Evolutionary conservation across 1,140 invertebrate species (phyloP).

Genomic region (Gonioctena quinquepunctata): DNA sequence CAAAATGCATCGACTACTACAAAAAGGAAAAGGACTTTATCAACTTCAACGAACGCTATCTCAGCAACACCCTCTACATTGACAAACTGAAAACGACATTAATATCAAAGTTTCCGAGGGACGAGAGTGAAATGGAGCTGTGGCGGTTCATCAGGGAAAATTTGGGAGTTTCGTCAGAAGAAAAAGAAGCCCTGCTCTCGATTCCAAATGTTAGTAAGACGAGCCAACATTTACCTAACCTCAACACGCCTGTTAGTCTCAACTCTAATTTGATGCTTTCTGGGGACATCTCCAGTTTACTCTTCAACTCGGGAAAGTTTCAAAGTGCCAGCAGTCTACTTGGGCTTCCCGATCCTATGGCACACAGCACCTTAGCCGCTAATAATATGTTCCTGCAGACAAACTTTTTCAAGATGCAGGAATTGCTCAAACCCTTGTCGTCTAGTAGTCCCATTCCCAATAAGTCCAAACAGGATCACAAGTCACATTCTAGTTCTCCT

Average conservation of each 20-base stretch:
- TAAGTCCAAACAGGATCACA: constrained; percentile 48
- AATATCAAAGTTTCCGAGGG: constrained; percentile 67
- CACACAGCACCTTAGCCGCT: constrained; percentile 68
- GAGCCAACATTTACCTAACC: constrained; percentile 51
- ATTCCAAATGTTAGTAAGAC: constrained; percentile 60
- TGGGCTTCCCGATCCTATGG: constrained; percentile 68
- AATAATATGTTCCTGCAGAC: constrained; percentile 70
- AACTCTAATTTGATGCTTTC: constrained; percentile 64
- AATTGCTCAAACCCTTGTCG: constrained; percentile 59
- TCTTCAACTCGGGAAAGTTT: constrained; percentile 66
- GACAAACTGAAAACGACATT: constrained; percentile 77
- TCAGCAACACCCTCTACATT: constrained; percentile 73
- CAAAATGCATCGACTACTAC: constrained; percentile 85
- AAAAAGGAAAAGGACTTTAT: constrained; percentile 76
- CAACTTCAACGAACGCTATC: constrained; percentile 76
- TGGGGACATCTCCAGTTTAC: constrained; percentile 63
- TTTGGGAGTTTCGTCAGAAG: constrained; percentile 60
- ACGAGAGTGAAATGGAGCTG: constrained; percentile 66
- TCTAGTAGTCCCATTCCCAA: constrained; percentile 45
- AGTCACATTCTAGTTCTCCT: constrained; percentile 27
- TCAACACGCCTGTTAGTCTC: constrained; percentile 57
- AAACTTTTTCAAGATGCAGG: constrained; percentile 60
- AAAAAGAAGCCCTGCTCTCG: constrained; percentile 61
- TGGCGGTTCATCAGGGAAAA: constrained; percentile 67
- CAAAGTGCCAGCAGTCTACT: constrained; percentile 60